These are phyloP conservation scores for Eupithecia inturbata DNA, from an alignment of 2,888 invertebrate species.

Conservation along the genomic window DNA sequence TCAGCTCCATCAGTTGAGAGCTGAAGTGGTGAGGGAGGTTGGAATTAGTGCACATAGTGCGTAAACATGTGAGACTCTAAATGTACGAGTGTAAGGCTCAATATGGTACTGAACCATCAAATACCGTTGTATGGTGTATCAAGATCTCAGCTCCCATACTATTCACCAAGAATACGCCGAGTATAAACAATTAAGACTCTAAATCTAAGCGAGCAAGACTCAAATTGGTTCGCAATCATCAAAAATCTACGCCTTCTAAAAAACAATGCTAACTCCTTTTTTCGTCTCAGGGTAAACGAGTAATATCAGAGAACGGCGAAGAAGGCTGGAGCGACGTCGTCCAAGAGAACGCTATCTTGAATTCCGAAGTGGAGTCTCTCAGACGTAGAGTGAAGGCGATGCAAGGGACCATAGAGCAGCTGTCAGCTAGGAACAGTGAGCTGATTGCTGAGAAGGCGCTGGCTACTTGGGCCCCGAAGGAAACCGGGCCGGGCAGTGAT, in stretches of 20 bases:
- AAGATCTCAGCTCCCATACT: not conserved
- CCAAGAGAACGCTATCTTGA: slow-evolving; percentile 96
- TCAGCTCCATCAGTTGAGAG: not conserved
- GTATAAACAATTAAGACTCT: not conserved
- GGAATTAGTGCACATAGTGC: too few species aligned
- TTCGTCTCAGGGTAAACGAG: slow-evolving; percentile 89
- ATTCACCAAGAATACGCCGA: not conserved
- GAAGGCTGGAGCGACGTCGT: slow-evolving; percentile 96
- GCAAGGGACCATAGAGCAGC: slow-evolving; percentile 95
- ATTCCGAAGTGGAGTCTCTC: slow-evolving; percentile 94
- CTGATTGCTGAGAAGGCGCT: slow-evolving; percentile 91
- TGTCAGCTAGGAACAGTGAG: slow-evolving; percentile 92
- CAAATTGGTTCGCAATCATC: not conserved
- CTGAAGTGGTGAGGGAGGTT: slow-evolving; percentile 85
- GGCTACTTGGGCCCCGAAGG: slow-evolving; percentile 84
- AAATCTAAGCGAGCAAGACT: not conserved
- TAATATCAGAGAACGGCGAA: slow-evolving; percentile 93
- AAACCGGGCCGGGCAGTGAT: slow-evolving; percentile 68
- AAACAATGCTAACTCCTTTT: not conserved
- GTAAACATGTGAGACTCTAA: slow-evolving; percentile 86
- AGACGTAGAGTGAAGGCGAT: slow-evolving; percentile 95
- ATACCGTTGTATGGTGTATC: not conserved
- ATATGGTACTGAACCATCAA: not conserved
- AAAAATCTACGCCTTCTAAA: not conserved
- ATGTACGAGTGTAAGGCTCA: not conserved